A percentile compares a stretch with the other conserved stretches of the same genome.
Evolutionary conservation across 2,888 invertebrate species (phyloP).

Genomic region (Aphodius sticticus): DNA sequence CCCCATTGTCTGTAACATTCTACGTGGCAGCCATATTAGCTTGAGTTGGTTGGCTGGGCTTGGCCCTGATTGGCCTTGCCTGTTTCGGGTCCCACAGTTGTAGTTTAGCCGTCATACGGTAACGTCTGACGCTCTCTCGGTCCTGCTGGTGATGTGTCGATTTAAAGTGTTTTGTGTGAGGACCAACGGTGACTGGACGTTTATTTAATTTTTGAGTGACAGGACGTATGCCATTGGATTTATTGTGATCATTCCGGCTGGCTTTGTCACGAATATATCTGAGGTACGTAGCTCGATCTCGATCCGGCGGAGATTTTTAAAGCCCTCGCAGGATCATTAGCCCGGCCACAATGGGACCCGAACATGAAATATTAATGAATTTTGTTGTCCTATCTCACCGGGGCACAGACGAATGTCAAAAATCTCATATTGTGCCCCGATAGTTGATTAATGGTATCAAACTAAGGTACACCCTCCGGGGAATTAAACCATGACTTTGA

Average conservation of each 20-base stretch:
- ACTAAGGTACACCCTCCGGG: conserved; percentile 54
- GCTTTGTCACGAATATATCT: conserved; percentile 31
- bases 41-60: conserved; percentile 59
- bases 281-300: conserved; percentile 32
- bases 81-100: conserved; percentile 58
- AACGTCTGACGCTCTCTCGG: conserved; percentile 46
- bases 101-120: conserved; percentile 51
- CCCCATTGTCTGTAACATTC: conserved; percentile 55
- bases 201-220: conserved; percentile 48
- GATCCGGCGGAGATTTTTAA: neutral
- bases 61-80: conserved; percentile 62
- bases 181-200: conserved; percentile 49
- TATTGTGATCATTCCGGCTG: conserved; percentile 34
- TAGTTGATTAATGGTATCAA: conserved; percentile 60
- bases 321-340: conserved; percentile 39
- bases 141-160: conserved; percentile 50
- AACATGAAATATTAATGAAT: conserved; percentile 65
- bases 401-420: conserved; percentile 55
- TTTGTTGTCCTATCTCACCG: conserved; percentile 58
- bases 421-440: conserved; percentile 58
- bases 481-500: conserved; percentile 57
- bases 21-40: conserved; percentile 63
- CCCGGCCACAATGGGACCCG: conserved; percentile 53
- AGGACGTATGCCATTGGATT: conserved; percentile 43
- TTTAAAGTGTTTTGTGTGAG: conserved; percentile 52